These are phyloP conservation scores for Chelon labrosus DNA, from an alignment of 2,797 vertebrate genomes.

Conservation along the genomic window DNA sequence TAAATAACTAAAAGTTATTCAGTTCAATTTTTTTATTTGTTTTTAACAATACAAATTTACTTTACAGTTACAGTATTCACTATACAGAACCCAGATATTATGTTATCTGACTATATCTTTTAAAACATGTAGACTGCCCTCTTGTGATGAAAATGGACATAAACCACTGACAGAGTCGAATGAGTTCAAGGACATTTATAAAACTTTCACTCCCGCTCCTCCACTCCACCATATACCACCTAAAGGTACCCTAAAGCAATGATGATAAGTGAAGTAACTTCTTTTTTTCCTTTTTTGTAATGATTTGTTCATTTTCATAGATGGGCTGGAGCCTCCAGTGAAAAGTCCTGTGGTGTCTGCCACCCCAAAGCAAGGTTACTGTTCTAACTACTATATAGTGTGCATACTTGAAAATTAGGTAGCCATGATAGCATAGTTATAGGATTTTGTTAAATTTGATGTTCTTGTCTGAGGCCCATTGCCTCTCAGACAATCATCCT, in stretches of 20 bases:
- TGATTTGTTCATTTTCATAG: not conserved
- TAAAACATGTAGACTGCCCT: not conserved
- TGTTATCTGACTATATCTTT: too few species aligned
- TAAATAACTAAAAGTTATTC: too few species aligned
- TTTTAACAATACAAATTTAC: too few species aligned
- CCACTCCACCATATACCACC: too few species aligned
- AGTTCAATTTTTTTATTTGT: too few species aligned
- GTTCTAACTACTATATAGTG: not conserved
- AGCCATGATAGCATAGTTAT: too few species aligned
- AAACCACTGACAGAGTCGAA: not conserved
- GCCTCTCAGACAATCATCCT: not conserved
- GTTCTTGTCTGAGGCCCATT: not conserved
- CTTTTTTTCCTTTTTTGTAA: not conserved
- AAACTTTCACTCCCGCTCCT: not conserved
- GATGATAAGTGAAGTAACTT: not conserved
- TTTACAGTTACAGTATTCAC: too few species aligned
- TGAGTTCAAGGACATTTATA: not conserved
- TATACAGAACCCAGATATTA: too few species aligned
- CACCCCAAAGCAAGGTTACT: slow-evolving; percentile 17
- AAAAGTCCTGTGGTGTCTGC: not conserved
- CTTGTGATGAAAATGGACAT: not conserved
- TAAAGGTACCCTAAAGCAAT: not conserved
- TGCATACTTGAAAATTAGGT: too few species aligned
- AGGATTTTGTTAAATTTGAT: too few species aligned
- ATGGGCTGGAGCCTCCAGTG: not conserved